These are phyloP conservation scores for Deilephila porcellus DNA, from an alignment of 2,888 invertebrate species.

Conservation along the genomic window DNA sequence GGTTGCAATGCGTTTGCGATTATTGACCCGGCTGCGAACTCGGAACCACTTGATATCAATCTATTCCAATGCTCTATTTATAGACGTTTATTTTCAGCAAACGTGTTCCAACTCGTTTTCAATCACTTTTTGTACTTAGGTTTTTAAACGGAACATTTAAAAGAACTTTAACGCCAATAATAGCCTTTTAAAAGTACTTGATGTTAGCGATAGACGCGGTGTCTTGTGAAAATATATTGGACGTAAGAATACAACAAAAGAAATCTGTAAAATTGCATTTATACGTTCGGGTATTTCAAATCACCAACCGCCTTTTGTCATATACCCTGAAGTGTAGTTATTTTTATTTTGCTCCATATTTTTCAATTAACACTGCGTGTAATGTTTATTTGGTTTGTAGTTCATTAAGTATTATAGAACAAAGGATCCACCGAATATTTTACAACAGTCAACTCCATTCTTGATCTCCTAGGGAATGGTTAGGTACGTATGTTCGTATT, in stretches of 20 bases:
- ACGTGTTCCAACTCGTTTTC: conserved; percentile 10
- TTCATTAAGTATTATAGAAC: too few relatives aligned
- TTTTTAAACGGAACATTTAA: neutral
- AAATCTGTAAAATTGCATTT: neutral
- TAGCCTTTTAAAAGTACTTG: neutral
- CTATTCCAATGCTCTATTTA: conserved; percentile 21
- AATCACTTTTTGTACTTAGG: neutral
- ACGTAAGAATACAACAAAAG: neutral
- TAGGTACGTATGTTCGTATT: too few relatives aligned
- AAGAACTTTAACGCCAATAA: neutral
- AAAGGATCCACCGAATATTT: too few relatives aligned
- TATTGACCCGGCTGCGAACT: conserved; percentile 25
- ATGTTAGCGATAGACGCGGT: neutral
- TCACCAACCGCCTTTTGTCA: neutral
- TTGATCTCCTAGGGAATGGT: too few relatives aligned
- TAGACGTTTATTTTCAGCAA: conserved; percentile 23
- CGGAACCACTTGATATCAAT: conserved; percentile 26
- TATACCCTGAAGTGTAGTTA: neutral
- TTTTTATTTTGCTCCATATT: neutral
- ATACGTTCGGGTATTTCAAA: neutral
- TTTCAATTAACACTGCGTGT: too few relatives aligned
- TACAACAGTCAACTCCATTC: too few relatives aligned
- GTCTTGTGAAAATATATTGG: neutral
- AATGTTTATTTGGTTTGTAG: too few relatives aligned
- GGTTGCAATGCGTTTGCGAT: conserved; percentile 14